Evolutionary conservation across 2,113 vertebrate genomes (phyloP).

Genomic region (Cavia aperea): DNA sequence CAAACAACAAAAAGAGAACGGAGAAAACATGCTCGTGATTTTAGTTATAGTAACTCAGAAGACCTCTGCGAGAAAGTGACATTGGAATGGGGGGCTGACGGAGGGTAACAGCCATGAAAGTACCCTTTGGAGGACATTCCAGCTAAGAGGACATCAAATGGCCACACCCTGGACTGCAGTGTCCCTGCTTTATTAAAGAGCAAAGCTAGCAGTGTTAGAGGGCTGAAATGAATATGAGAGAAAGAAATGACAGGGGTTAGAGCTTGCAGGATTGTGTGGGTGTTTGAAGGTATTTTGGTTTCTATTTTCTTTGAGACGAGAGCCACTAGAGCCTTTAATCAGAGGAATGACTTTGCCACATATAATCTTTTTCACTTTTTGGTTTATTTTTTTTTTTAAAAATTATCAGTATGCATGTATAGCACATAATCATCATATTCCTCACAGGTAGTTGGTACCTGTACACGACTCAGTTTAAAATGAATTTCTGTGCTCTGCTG

Average conservation of each 20-base stretch:
- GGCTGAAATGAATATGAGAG: neutral
- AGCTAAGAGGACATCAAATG: neutral
- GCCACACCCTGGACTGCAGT: neutral
- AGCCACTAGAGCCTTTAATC: neutral
- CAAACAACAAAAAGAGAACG: neutral
- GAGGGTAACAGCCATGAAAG: neutral
- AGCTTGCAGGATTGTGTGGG: neutral
- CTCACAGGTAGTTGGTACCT: neutral
- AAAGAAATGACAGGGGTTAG: neutral
- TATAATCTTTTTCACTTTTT: neutral
- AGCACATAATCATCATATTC: neutral
- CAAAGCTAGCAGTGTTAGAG: neutral
- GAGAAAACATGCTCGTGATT: neutral
- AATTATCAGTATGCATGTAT: neutral
- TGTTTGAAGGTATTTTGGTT: neutral
- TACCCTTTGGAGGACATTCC: neutral
- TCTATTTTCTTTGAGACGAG: neutral
- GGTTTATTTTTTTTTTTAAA: neutral
- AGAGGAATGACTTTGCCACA: neutral
- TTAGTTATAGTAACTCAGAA: neutral
- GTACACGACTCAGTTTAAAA: neutral
- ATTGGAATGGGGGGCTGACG: neutral
- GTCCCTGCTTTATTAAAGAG: neutral
- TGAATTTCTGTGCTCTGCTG: neutral
- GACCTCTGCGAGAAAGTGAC: neutral